A percentile compares a stretch with the other conserved stretches of the same genome.
Conservation (phyloP, 2,888 invertebrate species). For the Shargacucullia verbasci region DNA sequence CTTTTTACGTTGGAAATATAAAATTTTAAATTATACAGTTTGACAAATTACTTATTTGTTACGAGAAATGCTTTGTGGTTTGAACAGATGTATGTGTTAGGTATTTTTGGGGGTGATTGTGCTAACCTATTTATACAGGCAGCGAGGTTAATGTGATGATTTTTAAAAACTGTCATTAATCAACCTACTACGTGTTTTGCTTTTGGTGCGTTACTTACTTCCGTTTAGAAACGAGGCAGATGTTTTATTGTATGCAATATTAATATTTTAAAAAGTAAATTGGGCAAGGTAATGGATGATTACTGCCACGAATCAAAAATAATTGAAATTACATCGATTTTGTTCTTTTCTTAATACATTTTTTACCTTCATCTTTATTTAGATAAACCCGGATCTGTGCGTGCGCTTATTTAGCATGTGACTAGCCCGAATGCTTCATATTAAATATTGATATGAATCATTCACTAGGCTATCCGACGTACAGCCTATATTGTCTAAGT, state of each 20-base stretch:
- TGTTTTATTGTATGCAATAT: slow-evolving; percentile 12
- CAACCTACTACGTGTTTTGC: slow-evolving; percentile 67
- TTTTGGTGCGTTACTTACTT: slow-evolving; percentile 36
- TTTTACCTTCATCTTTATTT: no score
- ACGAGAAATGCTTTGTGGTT: slow-evolving; percentile 25
- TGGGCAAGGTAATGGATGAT: no score
- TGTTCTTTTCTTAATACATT: no score
- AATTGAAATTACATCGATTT: no score
- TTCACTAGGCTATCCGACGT: slow-evolving; percentile 3
- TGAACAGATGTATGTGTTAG: slow-evolving; percentile 45
- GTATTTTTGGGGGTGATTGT: slow-evolving; percentile 60
- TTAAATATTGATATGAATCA: slow-evolving; percentile 5
- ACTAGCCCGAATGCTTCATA: background rate
- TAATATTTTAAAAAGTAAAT: background rate
- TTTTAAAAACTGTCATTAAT: slow-evolving; percentile 67
- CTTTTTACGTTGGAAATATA: slow-evolving; percentile 35
- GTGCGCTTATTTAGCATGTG: background rate
- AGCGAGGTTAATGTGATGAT: slow-evolving; percentile 68
- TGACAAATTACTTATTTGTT: slow-evolving; percentile 43
- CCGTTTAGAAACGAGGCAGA: slow-evolving; percentile 7
- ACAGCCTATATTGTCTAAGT: slow-evolving; percentile 1
- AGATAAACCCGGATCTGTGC: background rate
- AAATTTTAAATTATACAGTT: slow-evolving; percentile 23
- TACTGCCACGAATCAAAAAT: no score
- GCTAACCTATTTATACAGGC: slow-evolving; percentile 67